Evolutionary conservation across 2,113 vertebrate genomes (phyloP).

Genomic region (Coracopsis vasa): DNA sequence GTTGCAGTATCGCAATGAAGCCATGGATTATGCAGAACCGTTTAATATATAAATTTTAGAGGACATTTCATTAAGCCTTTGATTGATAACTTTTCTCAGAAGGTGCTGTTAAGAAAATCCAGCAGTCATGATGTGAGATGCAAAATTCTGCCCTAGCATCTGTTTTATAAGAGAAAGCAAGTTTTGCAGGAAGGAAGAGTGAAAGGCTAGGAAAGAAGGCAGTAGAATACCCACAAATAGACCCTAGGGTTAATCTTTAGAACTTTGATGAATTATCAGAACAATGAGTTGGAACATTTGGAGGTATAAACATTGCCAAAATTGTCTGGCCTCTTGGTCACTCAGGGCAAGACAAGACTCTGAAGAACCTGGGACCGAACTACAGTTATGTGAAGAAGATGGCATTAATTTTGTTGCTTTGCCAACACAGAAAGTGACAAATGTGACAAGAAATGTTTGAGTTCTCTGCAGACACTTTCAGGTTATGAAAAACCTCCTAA

Average conservation of each 20-base stretch:
- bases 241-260: not conserved
- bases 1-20: not conserved
- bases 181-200: not conserved
- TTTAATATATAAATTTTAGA: not conserved
- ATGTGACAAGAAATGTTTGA: not conserved
- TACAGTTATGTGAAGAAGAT: not conserved
- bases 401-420: not conserved
- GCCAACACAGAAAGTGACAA: not conserved
- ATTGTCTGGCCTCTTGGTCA: not conserved
- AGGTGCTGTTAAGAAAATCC: not conserved
- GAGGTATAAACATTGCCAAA: not conserved
- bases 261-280: not conserved
- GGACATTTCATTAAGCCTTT: not conserved
- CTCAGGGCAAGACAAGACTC: accelerated
- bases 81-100: not conserved
- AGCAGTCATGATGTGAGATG: not conserved
- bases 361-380: not conserved
- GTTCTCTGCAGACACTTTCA: not conserved
- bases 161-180: not conserved
- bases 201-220: not conserved
- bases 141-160: not conserved
- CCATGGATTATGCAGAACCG: not conserved
- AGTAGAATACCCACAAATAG: not conserved
- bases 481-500: not conserved
- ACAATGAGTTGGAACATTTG: not conserved